phyloP scores from a whole-genome alignment of 2,113 vertebrate species.

The Monopterus albus region DNA sequence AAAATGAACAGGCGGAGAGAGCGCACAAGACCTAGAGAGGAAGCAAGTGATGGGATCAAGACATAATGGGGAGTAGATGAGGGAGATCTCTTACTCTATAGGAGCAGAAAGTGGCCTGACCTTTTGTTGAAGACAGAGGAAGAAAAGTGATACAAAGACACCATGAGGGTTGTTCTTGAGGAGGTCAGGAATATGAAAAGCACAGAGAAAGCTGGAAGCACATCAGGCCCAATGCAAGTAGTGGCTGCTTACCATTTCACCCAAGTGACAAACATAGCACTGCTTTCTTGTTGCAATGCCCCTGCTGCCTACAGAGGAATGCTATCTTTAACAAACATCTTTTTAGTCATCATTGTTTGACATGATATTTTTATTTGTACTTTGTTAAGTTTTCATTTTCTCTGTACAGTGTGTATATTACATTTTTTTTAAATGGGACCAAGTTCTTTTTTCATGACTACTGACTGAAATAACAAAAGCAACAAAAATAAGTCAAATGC shows the following conservation, averaged over 20 bases:
- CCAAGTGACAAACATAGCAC: conserved; percentile 75
- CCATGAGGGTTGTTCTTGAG: conserved; percentile 41
- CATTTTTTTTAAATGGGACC: conserved; percentile 87
- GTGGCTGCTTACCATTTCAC: conserved; percentile 81
- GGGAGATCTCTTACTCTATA: conserved; percentile 57
- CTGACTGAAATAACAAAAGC: conserved; percentile 60
- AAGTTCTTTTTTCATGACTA: conserved; percentile 83
- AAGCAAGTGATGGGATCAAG: conserved; percentile 59
- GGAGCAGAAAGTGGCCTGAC: conserved; percentile 58
- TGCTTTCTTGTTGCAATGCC: conserved; percentile 66
- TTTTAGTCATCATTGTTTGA: conserved; percentile 45
- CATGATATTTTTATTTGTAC: conserved; percentile 69
- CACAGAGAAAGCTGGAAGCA: conserved; percentile 71
- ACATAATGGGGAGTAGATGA: conserved; percentile 69
- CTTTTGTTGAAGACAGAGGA: conserved; percentile 38
- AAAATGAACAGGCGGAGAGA: conserved; percentile 15
- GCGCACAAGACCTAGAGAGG: conserved; percentile 27
- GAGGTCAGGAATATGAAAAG: conserved; percentile 61
- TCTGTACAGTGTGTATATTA: conserved; percentile 97
- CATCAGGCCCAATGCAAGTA: conserved; percentile 86
- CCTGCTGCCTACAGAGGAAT: conserved; percentile 86
- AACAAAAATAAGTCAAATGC: conserved; percentile 48
- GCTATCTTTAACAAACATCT: conserved; percentile 87
- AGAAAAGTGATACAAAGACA: conserved; percentile 38
- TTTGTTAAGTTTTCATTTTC: conserved; percentile 74